These are phyloP conservation scores for Cichlasoma orientale DNA, from an alignment of 2,797 vertebrate species.

Conservation along the genomic window DNA sequence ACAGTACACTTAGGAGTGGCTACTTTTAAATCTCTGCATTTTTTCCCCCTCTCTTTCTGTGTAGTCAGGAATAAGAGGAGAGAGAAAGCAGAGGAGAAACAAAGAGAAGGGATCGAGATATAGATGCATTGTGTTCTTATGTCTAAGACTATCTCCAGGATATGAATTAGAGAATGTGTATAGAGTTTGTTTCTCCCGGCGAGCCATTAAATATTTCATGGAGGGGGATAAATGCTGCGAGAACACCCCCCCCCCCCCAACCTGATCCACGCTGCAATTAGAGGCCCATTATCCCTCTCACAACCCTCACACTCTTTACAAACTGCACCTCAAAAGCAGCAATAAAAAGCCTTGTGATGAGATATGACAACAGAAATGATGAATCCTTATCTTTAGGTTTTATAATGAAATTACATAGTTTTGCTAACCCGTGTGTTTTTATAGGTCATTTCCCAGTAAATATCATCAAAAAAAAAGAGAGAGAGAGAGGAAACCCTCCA, in stretches of 20 bases:
- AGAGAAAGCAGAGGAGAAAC: slow-evolving; percentile 35
- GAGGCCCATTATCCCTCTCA: slow-evolving; percentile 73
- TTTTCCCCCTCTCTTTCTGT: slow-evolving; percentile 33
- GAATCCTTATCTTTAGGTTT: slow-evolving; percentile 68
- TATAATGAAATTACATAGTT: slow-evolving; percentile 66
- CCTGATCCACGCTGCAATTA: slow-evolving; percentile 79
- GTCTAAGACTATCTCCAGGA: slow-evolving; percentile 73
- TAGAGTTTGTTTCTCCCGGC: slow-evolving; percentile 79
- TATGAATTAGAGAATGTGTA: slow-evolving; percentile 79
- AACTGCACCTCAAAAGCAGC: slow-evolving; percentile 70
- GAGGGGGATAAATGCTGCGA: slow-evolving; percentile 74
- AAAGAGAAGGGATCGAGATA: slow-evolving; percentile 64
- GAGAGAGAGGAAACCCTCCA: slow-evolving; percentile 55
- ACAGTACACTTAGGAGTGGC: slow-evolving; percentile 67
- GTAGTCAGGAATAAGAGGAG: slow-evolving; percentile 55
- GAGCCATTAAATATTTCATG: slow-evolving; percentile 84
- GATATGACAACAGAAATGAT: slow-evolving; percentile 70
- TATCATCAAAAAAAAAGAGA: slow-evolving; percentile 28
- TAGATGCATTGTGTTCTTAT: slow-evolving; percentile 53
- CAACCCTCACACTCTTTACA: slow-evolving; percentile 68
- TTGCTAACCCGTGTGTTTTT: slow-evolving; percentile 61
- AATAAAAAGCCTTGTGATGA: slow-evolving; percentile 72
- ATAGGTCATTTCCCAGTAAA: slow-evolving; percentile 68
- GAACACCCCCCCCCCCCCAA: slow-evolving; percentile 41
- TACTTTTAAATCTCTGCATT: slow-evolving; percentile 52